Evolutionary conservation across 2,888 invertebrate genomes (phyloP).

Genomic region (Caenorhabditis doughertyi): DNA sequence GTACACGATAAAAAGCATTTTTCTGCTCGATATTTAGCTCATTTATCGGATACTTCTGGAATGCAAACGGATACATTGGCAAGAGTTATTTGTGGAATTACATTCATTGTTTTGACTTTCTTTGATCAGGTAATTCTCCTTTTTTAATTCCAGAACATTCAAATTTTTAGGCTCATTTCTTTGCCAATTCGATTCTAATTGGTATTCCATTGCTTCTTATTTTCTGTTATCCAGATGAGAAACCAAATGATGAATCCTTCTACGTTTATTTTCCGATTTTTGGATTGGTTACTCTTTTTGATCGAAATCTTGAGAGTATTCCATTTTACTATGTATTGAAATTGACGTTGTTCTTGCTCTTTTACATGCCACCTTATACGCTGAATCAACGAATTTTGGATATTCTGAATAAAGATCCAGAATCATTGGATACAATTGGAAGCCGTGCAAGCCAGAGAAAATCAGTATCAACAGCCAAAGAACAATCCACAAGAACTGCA

Average conservation of each 20-base stretch:
- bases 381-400: slow-evolving; percentile 21
- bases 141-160: neutral
- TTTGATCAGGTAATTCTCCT: slow-evolving; percentile 20
- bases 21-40: slow-evolving; percentile 46
- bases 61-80: slow-evolving; percentile 14
- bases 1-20: slow-evolving; percentile 56
- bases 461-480: neutral
- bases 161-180: slow-evolving; percentile 45
- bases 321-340: slow-evolving; percentile 67
- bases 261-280: slow-evolving; percentile 61
- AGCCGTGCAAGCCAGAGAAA: neutral
- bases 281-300: slow-evolving; percentile 58
- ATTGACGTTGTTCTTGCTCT: slow-evolving; percentile 50
- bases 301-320: slow-evolving; percentile 57
- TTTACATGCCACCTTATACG: slow-evolving; percentile 58
- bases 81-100: neutral
- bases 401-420: neutral
- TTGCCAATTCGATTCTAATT: slow-evolving; percentile 61
- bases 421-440: neutral
- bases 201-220: slow-evolving; percentile 59
- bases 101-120: slow-evolving; percentile 22
- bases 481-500: slow-evolving; percentile 31
- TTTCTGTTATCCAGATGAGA: slow-evolving; percentile 65
- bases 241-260: slow-evolving; percentile 53
- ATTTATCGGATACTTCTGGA: slow-evolving; percentile 29